Base-by-base conservation (phyloP, 1,140 invertebrate genomes). In the Microplitis mediator region DNA sequence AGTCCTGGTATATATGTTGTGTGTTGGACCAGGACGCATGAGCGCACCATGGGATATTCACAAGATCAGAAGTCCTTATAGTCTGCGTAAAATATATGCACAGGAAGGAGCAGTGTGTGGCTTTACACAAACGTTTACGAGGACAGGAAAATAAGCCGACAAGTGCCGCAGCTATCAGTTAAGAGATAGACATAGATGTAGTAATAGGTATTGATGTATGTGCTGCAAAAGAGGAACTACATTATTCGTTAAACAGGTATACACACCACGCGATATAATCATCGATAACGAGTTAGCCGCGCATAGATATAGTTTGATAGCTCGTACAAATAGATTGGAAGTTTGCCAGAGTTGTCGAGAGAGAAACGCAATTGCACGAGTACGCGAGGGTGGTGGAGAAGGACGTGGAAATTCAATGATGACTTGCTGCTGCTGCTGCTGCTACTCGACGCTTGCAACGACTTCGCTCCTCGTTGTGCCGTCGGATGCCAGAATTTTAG, bases 221-320 rank as follows among this genome's bases (percentile, higher is more conserved):
- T 1, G 9, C 8, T 45, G 39, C 6, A 6, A 45, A 45, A 45
- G 39, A 45, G 39, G 39, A 23, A 64, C 62, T 72, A 39, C 51
- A 72, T 72, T 72, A 66, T 72, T 36, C 63, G 36, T 72, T 66
- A 72, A 72, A 72, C 63, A 72, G 62, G 70, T 65, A 72, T 35
- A 71, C 39, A 45, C 39, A 45, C 39, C 39, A 45, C 31, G n/a
- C 54, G 70, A 72, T 72, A 72, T 72, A 63, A 72, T 72, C 62
- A 72, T 58, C 63, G 63, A 72, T 72, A 72, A 56, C 70, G 51
- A 72, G n/a, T 70, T 14, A 14, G 62, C 14, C 31, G 14, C n/a
- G 31, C 16, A 36, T 35, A 70, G 51, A 54, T 45, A 36, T 60
- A 34, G 62, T 31, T 64, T 71, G 70, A 72, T 72, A 65, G 63